Evolutionary conservation across 2,888 invertebrate genomes (phyloP), one percentile per base, ranked within the genome.

Genomic region (Pristionchus exspectatus): DNA sequence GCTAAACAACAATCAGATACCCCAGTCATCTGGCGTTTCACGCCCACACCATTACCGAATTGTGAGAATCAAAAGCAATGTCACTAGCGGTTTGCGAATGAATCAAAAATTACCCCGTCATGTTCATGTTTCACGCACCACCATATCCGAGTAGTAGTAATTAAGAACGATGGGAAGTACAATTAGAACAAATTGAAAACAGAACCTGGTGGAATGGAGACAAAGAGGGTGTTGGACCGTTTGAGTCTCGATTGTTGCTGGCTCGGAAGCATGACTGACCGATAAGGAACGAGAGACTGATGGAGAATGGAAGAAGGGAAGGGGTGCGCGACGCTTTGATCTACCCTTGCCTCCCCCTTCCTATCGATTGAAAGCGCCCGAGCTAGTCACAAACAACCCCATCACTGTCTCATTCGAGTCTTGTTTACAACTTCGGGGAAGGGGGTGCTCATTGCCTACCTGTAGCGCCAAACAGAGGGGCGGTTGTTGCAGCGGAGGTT

Each of bases 381-480:
- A 30, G 69, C 27, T 63, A 63, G 63, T n/a, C 63, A 63, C n/a
- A 63, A 63, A 63, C 63, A 63, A 63, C 63, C 21, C 63, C 24
- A 10, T 24, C 63, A 24, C 63, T 10, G n/a, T 10, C 63, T 63
- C n/a, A 50, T 50, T 50, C 44, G 44, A 10, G 63, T 21, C 63
- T 24, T 63, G 63, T 63, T 63, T 63, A 63, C 63, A 7, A 50
- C 7, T 50, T 59, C 24, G 59, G 59, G 63, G 63, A n/a, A 5
- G 44, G 5, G 7, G 63, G 10, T 24, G 63, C 10, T 63, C 63
- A 63, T 63, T 2, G 63, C 10, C 27, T 33, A 83, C 83, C 83
- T 50, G 83, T 18, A 27, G 83, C 56, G 21, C 83, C 83, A 27
- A 83, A 83, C 16, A 83, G 16, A 16, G 54, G 54, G 50, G 83